Evolutionary conservation across 2,888 invertebrate genomes (phyloP).

Genomic region (Zhuqinia jingwanae): DNA sequence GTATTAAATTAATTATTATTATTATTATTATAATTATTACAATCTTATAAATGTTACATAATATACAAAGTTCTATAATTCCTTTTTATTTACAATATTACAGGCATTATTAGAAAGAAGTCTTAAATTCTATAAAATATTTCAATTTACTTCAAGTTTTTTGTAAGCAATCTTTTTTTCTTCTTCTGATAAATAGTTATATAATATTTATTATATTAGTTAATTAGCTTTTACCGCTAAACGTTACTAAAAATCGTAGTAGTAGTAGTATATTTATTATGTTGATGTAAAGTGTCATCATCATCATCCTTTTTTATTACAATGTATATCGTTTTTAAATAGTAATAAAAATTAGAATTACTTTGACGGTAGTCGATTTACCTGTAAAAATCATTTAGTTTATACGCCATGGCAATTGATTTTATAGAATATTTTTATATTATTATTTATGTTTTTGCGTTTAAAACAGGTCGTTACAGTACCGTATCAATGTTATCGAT

Average conservation of each 20-base stretch:
- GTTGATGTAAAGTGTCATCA: not conserved
- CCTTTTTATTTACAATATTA: conserved; percentile 19
- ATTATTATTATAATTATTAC: conserved; percentile 5
- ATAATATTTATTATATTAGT: too few species aligned
- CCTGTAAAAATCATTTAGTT: not conserved
- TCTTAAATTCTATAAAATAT: not conserved
- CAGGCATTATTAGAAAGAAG: conserved; percentile 15
- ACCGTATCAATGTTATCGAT: not conserved
- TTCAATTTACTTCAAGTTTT: not conserved
- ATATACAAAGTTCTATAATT: not conserved
- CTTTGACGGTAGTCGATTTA: not conserved
- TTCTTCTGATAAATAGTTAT: not conserved
- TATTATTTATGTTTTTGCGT: not conserved
- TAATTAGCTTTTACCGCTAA: not conserved
- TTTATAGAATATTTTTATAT: not conserved
- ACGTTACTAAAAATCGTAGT: not conserved
- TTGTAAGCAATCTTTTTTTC: not conserved
- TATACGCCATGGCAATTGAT: not conserved
- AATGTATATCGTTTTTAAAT: not conserved
- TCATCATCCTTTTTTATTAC: conserved; percentile 8
- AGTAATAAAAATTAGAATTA: not conserved
- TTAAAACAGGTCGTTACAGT: not conserved
- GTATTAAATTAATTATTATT: too few species aligned
- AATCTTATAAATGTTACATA: not conserved
- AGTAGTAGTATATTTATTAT: not conserved